Evolutionary conservation across 2,797 vertebrate genomes (phyloP), one percentile per base, ranked within the genome.

Genomic region (Columba guinea): DNA sequence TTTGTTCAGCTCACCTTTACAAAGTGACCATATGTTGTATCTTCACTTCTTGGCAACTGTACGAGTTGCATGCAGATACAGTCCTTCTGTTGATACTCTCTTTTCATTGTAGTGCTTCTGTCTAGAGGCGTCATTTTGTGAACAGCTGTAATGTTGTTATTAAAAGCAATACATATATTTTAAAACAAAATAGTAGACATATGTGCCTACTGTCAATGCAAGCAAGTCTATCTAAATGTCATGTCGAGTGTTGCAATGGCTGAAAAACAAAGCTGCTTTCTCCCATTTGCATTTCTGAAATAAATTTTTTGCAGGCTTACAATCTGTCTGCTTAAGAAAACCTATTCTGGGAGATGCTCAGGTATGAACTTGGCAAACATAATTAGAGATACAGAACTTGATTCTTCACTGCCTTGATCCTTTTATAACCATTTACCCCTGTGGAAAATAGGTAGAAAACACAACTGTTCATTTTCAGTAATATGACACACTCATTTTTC

Each of bases 121-220:
- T 96, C 93, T 97, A 89, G 93, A 97, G 94, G 90, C 90, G 81
- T 97, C 86, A 82, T 94, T 97, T 94, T 94, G 90, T 85, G 93
- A 97, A 97, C 95, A 97, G 97, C 97, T 97, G 95, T 94, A 97
- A 97, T 96, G 92, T 88, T 95, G 93, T 95, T 97, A 96, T 97
- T 97, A 97, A 97, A 98, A 97, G 94, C 91, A 94, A 87, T 94
- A 94, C 81, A 74, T 95, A 94, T 89, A 96, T 95, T 97, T 97
- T 96, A 96, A 96, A 97, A 93, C 84, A 96, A 97, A 97, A 94
- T 96, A 93, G 93, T 89, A 95, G 94, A 92, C 97, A 97, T 94
- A 95, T 97, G 97, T 97, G 94, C 94, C 94, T 96, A 94, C 95
- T 90, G 89, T 97, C 92, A 90, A 97, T 95, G 93, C 94, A 84